Percentiles rank a stretch among this genome's conserved stretches.
phyloP scores from a whole-genome alignment of 1,140 invertebrate genomes.

The Lepeophtheirus salmonis region DNA sequence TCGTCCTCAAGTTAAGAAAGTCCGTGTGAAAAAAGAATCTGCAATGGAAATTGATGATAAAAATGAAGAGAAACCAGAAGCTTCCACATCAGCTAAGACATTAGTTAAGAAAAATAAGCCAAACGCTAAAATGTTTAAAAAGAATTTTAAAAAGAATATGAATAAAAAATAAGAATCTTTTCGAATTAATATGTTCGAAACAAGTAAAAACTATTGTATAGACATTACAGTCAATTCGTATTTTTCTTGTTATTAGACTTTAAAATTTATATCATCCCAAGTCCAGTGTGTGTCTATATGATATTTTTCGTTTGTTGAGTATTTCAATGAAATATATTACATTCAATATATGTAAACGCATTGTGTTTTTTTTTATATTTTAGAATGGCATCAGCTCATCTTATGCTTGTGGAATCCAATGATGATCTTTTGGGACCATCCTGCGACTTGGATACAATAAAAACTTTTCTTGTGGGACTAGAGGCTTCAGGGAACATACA shows the following conservation, averaged over 20 bases:
- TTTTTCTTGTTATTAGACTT: no score
- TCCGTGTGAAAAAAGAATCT: no score
- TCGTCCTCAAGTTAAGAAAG: neutral
- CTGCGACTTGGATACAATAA: neutral
- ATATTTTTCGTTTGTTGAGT: neutral
- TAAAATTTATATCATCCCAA: no score
- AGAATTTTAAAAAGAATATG: neutral
- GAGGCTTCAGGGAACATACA: neutral
- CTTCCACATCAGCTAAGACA: neutral
- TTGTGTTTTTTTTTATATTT: neutral
- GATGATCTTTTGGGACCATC: neutral
- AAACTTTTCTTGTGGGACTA: neutral
- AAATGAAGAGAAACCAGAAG: neutral
- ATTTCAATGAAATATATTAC: neutral
- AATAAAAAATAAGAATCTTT: neutral
- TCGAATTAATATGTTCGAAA: no score
- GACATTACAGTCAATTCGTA: no score
- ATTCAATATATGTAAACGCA: neutral
- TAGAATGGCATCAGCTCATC: neutral
- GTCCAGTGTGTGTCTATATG: neutral
- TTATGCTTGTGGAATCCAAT: neutral
- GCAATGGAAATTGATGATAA: neutral
- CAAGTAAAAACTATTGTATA: no score
- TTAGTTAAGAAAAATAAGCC: neutral
- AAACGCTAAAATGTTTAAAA: neutral